Conservation (phyloP, 2,888 invertebrate genomes). For the Clostera curtula region DNA sequence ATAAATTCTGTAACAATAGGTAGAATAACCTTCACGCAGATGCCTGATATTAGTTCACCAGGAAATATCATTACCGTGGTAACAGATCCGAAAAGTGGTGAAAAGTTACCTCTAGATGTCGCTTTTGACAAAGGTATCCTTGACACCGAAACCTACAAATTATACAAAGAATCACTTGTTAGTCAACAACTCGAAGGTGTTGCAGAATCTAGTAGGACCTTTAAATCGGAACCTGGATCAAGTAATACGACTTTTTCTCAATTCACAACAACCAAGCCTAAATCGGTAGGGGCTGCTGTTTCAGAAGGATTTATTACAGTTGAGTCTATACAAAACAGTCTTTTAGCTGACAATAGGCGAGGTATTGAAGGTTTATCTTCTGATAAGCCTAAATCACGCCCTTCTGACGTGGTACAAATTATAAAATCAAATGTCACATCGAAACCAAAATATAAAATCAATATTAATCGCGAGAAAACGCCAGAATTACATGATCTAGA, state of each 20-base stretch:
- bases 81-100: conserved; percentile 83
- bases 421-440: conserved; percentile 72
- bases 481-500: conserved; percentile 75
- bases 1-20: conserved; percentile 19
- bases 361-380: conserved; percentile 24
- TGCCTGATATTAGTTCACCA: conserved; percentile 24
- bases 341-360: conserved; percentile 50
- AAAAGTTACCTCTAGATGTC: conserved; percentile 81
- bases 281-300: conserved; percentile 76
- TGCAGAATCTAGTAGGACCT: conserved; percentile 8
- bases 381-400: conserved; percentile 28
- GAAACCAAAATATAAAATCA: conserved; percentile 80
- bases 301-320: conserved; percentile 72
- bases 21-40: conserved; percentile 24
- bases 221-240: conserved; percentile 19
- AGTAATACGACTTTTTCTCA: conserved; percentile 35
- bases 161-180: conserved; percentile 24
- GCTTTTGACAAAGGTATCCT: conserved; percentile 74
- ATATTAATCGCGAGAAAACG: conserved; percentile 76
- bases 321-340: conserved; percentile 64
- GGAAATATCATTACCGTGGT: conserved; percentile 23
- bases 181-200: conserved; percentile 14
- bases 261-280: conserved; percentile 61
- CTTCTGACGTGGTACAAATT: conserved; percentile 73
- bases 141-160: conserved; percentile 38